phyloP scores from a whole-genome alignment of 2,888 invertebrate genomes.

The Desoria tigrina region DNA sequence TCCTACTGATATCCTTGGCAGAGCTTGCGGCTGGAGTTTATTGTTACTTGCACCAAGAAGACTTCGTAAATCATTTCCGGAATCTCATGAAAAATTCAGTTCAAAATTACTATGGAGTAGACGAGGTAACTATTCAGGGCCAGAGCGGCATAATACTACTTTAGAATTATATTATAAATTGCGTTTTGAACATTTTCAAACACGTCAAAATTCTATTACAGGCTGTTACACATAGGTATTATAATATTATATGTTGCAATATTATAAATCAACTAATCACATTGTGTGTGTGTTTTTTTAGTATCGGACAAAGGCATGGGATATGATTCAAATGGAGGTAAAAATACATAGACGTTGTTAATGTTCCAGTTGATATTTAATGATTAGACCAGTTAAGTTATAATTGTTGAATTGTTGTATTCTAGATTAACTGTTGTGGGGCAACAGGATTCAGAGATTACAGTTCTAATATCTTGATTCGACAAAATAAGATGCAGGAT shows the following conservation, averaged over 20 bases:
- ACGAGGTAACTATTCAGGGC: constrained; percentile 47
- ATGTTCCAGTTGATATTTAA: constrained; percentile 2
- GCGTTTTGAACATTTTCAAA: no score
- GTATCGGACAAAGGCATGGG: constrained; percentile 40
- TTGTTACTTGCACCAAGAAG: constrained; percentile 48
- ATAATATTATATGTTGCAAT: no score
- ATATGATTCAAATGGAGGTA: constrained; percentile 48
- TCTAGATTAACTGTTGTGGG: constrained; percentile 52
- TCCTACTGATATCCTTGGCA: constrained; percentile 48
- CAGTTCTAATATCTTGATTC: constrained; percentile 41
- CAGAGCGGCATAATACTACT: no score
- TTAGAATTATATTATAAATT: no score
- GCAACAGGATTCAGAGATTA: constrained; percentile 49
- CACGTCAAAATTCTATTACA: no score
- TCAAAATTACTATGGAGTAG: constrained; percentile 47
- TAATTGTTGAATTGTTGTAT: not conserved
- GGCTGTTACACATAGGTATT: no score
- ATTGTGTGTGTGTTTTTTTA: no score
- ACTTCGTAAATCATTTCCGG: constrained; percentile 48
- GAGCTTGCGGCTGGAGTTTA: constrained; percentile 51
- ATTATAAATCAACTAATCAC: no score
- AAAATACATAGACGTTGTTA: no score
- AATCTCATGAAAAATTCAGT: constrained; percentile 48
- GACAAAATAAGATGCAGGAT: constrained; percentile 27
- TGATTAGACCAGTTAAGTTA: not conserved